Base-by-base conservation (phyloP, 2,797 vertebrate genomes). In the Cryptoprocta ferox region DNA sequence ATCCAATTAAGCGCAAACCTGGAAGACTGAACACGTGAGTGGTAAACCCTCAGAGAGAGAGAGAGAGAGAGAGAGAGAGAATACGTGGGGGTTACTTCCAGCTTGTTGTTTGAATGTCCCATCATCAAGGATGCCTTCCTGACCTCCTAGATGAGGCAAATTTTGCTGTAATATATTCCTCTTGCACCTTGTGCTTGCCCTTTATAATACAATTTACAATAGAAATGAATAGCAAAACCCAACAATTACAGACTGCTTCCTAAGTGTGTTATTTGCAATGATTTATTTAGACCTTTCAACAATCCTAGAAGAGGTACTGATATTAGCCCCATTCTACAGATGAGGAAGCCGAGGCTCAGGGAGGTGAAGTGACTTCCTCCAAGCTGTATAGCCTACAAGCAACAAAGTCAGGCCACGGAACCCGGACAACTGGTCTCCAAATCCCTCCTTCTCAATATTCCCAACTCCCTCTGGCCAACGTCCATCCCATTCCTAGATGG, bases 381-480 rank as follows among this genome's bases (percentile, higher is more conserved):
- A n/a, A 13, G 48, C 15, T 4, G 0, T 5, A 5, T 14, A 50
- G 53, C 50, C 37, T 28, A 0, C 5, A 24, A 39, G 37, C 11
- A 5, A 37, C 50, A 39, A n/a, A 35, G 75, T 75, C 28, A 24
- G 56, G 70, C 63, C 95, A 68, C 56, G 18, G 76, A 84, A n/a
- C 50, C 11, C 30, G 3, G 37, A 28, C 0, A 1, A 13, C 1
- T 19, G 2, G 2, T 26, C 83, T 70, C 87, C 75, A 70, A n/a
- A 11, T 21, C 65, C n/a, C 42, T 21, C 4, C 6, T 13, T 24
- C 32, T 18, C 3, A 12, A 30, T 32, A 37, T 45, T 76, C 39
- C 53, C 37, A 28, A 2, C 37, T 35, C 35, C 32, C 59, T 59
- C 65, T 26, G 95, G 61, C 59, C 24, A 13, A 12, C 1, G 4